Evolutionary conservation across 2,113 vertebrate genomes (phyloP), one percentile per base, ranked within the genome.

Genomic region (Tauraco erythrolophus): DNA sequence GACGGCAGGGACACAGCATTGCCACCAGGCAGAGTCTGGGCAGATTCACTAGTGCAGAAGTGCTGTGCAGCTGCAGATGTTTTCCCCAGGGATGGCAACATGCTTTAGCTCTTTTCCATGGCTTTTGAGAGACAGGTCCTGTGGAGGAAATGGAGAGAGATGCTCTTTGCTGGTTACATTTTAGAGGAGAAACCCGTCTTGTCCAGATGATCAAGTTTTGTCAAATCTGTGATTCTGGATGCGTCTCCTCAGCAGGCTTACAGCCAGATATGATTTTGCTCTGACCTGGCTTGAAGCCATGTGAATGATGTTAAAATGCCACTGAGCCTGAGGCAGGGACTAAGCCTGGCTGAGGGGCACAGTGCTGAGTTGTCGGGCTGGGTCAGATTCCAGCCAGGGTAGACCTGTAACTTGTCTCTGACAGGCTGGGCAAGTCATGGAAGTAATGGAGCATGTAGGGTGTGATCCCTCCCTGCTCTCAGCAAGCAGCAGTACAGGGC

Each of bases 1-100:
- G 0, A 0, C 24, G 33, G 53, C 13, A 1, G 10, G 28, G 50
- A 10, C 3, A 1, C 4, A 60, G 48, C 3, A 0, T 7, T 54
- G 80, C 19, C 70, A 77, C 28, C 66, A 61, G 54, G 11, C n/a
- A 66, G 57, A 58, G 37, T 2, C 72, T 58, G 41, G 86, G 23
- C 28, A 50, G 51, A 13, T 24, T 39, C 46, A 6, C 28, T 5
- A 4, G 28, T 7, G 51, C 31, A 37, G 39, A n/a, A 64, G 25
- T 18, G 45, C 43, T 53, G 25, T 27, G 72, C 57, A 21, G 14
- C 31, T 35, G 28, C 57, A 84, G 56, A 41, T 50, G 66, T 50
- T 89, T 70, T 39, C 28, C 45, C 14, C 35, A 11, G 28, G 39
- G 50, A 48, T 60, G 21, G 14, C 43, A 24, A 33, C 0, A 0